Evolutionary conservation across 2,888 invertebrate species (phyloP).

Genomic region (Lathronympha strigana): DNA sequence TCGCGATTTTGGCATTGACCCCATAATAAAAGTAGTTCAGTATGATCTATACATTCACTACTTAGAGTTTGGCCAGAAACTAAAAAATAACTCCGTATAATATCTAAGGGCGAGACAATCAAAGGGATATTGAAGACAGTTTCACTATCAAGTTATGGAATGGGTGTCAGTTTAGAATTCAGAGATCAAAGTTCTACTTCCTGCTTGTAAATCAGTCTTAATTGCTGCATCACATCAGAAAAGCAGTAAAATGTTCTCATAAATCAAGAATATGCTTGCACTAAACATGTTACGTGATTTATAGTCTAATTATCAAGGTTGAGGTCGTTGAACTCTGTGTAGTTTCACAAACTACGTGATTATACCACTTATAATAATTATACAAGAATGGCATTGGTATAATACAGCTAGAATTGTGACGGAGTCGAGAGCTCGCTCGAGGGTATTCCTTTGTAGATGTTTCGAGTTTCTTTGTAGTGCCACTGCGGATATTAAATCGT

Average conservation of each 20-base stretch:
- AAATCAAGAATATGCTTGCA: slow-evolving; percentile 42
- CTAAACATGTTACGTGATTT: slow-evolving; percentile 12
- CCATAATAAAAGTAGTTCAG: no score
- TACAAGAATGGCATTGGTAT: slow-evolving; percentile 38
- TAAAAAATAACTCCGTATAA: no score
- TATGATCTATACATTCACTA: no score
- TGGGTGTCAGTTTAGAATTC: slow-evolving; percentile 44
- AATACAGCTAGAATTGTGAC: slow-evolving; percentile 23
- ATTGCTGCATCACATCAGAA: slow-evolving; percentile 43
- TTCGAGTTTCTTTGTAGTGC: slow-evolving; percentile 28
- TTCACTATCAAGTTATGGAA: slow-evolving; percentile 32
- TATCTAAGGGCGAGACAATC: no score
- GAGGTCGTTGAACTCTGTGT: slow-evolving; percentile 27
- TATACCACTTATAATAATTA: slow-evolving; percentile 36
- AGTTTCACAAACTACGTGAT: slow-evolving; percentile 31
- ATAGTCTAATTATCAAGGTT: slow-evolving; percentile 38
- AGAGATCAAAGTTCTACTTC: slow-evolving; percentile 59
- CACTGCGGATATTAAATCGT: slow-evolving; percentile 20
- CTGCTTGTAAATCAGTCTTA: slow-evolving; percentile 55
- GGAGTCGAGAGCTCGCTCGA: slow-evolving; percentile 22
- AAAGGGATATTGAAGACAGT: slow-evolving; percentile 7
- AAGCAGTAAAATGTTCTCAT: slow-evolving; percentile 42
- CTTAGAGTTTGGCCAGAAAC: no score
- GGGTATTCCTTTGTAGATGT: slow-evolving; percentile 39
- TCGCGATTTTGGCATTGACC: no score